Base-by-base conservation (phyloP, 2,888 invertebrate species). In the Drosophila dives region DNA sequence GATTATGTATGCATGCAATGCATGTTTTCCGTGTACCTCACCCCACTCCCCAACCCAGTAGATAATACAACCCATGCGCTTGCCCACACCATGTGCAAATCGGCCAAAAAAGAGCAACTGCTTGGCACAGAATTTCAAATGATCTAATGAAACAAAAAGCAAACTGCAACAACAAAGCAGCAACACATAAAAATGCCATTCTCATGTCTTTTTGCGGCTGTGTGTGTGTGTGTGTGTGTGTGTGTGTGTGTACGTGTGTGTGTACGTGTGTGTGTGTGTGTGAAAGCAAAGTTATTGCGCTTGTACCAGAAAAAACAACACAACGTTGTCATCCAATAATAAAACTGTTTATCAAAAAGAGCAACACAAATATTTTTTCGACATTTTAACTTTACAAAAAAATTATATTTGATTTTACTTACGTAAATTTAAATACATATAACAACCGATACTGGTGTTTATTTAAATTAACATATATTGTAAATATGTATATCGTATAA, bases 61-160 rank as follows among this genome's bases (percentile, higher is more conserved):
- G 53, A 36, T 34, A 54, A 54, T 34, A 17, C 12, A 26, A 26
- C 17, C 36, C 12, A 2, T 10, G 15, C 32, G 34, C 33, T 8
- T 33, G 6, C 12, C 20, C 33, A 15, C 33, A 38, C 38, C 17
- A 11, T 85, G 80, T 80, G 86, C 73, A 81, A 81, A 86, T 80
- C 68, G 56, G 75, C 78, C 29, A 66, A 67, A 70, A 83, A 80
- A 72, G 36, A 72, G 71, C 87, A 69, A 72, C 86, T 78, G 87
- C 76, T 74, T 79, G 87, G 76, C 76, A 82, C 87, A 82, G 76
- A 82, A 87, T 85, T 85, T 76, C 80, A 82, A 83, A 83, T 83
- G 85, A 85, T 83, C 83, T 82, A 87, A 87, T 87, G 69, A 76
- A 84, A 84, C 68, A 81, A 67, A 58, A 72, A 59, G 61, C 64